These are phyloP conservation scores for Limonius californicus DNA, from an alignment of 1,140 invertebrate species.

Conservation along the genomic window DNA sequence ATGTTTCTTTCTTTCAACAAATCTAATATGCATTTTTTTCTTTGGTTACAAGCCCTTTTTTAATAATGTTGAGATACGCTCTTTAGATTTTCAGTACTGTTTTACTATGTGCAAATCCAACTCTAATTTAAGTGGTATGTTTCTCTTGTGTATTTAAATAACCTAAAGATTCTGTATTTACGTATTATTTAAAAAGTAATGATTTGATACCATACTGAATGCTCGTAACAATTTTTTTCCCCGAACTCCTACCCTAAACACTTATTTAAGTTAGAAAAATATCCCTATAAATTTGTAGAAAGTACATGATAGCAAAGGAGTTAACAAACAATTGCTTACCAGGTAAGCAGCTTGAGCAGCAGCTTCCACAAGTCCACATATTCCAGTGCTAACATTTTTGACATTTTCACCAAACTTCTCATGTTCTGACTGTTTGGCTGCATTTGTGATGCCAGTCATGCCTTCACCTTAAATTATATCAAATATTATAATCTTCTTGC, in stretches of 20 bases:
- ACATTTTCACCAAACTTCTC: constrained; percentile 87
- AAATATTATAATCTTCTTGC: no score
- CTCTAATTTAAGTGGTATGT: no score
- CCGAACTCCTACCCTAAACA: neutral
- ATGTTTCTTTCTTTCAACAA: no score
- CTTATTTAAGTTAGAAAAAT: neutral
- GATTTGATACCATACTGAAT: no score
- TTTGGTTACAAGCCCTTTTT: no score
- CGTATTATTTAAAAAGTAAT: no score
- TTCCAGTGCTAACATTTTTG: constrained; percentile 76
- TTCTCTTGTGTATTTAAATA: no score
- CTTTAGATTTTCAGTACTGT: no score
- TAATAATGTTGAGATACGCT: no score
- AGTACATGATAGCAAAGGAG: neutral
- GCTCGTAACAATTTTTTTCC: no score
- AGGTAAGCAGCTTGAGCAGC: constrained; percentile 92
- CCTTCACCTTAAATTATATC: constrained; percentile 63
- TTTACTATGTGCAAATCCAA: no score
- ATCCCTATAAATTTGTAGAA: neutral
- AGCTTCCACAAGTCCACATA: constrained; percentile 91
- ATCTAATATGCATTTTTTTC: no score
- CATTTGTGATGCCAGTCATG: constrained; percentile 91
- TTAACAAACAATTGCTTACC: constrained; percentile 46
- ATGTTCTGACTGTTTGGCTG: constrained; percentile 83
- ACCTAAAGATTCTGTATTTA: neutral